Evolutionary conservation across 92 coral and sea anemone species (phyloP), one percentile per base, ranked within the genome.

Genomic region (Nematostella vectensis): DNA sequence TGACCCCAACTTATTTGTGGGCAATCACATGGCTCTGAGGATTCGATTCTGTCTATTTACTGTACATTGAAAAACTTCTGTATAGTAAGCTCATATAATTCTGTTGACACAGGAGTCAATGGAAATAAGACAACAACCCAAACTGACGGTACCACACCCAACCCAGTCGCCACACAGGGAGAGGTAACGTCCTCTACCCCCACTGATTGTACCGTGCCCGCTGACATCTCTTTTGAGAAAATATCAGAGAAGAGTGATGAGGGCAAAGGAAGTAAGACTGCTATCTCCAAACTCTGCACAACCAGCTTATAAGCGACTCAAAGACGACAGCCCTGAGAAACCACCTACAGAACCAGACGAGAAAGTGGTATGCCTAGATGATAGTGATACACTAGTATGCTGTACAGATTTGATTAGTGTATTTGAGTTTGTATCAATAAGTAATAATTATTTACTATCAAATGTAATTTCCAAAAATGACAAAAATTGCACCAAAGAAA

Each of bases 111-210:
- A n/a, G n/a, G n/a, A n/a, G n/a, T n/a, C n/a, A n/a, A n/a, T n/a
- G n/a, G n/a, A n/a, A n/a, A n/a, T n/a, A n/a, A n/a, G n/a, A 36
- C 8, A 21, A 47, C 56, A 27, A 11, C 3, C 19, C 12, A 1
- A 19, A n/a, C 3, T 16, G 10, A 18, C 20, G 6, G 11, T 25
- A 12, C 29, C 44, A 47, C 59, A 10, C n/a, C 38, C 39, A 25
- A 28, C 17, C 10, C 70, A 1, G 50, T 55, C 24, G 64, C 65
- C 23, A 74, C 69, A 8, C 33, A 56, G 42, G 75, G 58, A 11
- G 75, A 75, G 54, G 84, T 71, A 58, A 71, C 74, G 52, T 63
- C 78, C 30, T 53, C 73, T 19, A 54, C 71, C 31, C 52, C 62
- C 1, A 65, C 62, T 13, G 29, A 47, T 10, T 57, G 64, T 27